These are phyloP conservation scores for Oscheius onirici DNA, from an alignment of 2,888 invertebrate species.

Conservation along the genomic window DNA sequence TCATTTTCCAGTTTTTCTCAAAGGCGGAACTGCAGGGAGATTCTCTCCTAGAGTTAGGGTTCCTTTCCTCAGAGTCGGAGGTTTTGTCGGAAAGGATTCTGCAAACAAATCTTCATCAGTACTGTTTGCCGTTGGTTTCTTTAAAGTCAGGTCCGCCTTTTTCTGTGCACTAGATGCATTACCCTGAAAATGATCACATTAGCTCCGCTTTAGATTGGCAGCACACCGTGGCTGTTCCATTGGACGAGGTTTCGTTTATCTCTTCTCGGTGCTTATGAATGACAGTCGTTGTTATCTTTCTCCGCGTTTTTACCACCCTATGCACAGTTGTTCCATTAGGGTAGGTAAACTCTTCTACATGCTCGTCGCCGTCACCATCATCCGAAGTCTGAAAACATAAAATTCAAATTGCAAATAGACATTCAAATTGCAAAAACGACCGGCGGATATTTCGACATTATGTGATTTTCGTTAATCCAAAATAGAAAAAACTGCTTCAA, in stretches of 20 bases:
- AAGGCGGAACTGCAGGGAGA: not conserved
- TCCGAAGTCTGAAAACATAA: constrained; percentile 29
- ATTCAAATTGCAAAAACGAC: not conserved
- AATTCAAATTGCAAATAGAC: no score
- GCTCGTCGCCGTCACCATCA: constrained; percentile 43
- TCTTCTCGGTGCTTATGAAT: constrained; percentile 39
- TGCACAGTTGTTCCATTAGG: constrained; percentile 50
- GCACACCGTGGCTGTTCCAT: constrained; percentile 1
- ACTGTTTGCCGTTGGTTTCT: not conserved
- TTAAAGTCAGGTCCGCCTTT: not conserved
- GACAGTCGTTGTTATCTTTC: constrained; percentile 45
- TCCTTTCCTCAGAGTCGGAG: not conserved
- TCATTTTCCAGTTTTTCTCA: not conserved
- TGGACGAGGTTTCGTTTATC: constrained; percentile 9
- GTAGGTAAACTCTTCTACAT: constrained; percentile 47
- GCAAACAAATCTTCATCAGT: constrained; percentile 9
- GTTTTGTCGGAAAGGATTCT: not conserved
- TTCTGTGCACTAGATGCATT: not conserved
- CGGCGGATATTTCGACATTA: not conserved
- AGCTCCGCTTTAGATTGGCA: not conserved
- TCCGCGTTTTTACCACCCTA: constrained; percentile 41
- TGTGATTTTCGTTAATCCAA: no score
- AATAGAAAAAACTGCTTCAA: not conserved
- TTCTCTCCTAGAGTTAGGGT: constrained; percentile 8
- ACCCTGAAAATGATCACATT: not conserved